phyloP scores from a whole-genome alignment of 2,888 invertebrate species.

The Acanthococcus lagerstroemiae region DNA sequence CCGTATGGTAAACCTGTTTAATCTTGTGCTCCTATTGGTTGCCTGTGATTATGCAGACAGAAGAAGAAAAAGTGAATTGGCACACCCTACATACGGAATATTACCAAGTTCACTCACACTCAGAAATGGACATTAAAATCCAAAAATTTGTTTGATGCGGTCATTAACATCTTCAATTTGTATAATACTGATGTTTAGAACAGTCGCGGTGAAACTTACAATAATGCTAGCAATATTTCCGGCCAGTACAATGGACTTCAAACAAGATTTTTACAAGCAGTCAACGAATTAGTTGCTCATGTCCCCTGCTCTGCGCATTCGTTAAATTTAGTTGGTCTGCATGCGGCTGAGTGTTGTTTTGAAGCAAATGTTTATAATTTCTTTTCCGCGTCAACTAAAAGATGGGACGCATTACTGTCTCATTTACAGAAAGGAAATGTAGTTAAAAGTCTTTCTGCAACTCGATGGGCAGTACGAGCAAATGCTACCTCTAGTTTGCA shows the following conservation, averaged over 20 bases:
- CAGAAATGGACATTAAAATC: constrained; percentile 2
- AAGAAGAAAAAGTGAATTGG: no score
- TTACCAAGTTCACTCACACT: no score
- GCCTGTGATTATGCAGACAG: no score
- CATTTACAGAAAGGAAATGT: not conserved
- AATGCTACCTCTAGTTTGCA: not conserved
- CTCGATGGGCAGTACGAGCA: not conserved
- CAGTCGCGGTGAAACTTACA: constrained; percentile 20
- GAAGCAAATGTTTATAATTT: not conserved
- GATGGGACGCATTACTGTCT: constrained; percentile 5
- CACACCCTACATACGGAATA: no score
- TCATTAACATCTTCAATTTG: constrained; percentile 7
- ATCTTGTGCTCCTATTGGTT: no score
- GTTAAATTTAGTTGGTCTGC: constrained; percentile 8
- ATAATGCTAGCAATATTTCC: constrained; percentile 20
- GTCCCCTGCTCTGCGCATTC: constrained; percentile 12
- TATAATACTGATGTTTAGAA: constrained; percentile 10
- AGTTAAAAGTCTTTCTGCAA: not conserved
- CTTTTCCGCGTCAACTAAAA: not conserved
- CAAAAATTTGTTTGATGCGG: constrained; percentile 15
- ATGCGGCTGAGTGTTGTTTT: constrained; percentile 10
- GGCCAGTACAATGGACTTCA: constrained; percentile 24
- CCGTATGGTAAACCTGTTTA: no score
- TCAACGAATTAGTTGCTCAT: constrained; percentile 7
- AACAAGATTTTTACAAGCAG: constrained; percentile 13